These are phyloP conservation scores for Leptura quadrifasciata DNA, from an alignment of 2,888 invertebrate genomes.

Conservation along the genomic window DNA sequence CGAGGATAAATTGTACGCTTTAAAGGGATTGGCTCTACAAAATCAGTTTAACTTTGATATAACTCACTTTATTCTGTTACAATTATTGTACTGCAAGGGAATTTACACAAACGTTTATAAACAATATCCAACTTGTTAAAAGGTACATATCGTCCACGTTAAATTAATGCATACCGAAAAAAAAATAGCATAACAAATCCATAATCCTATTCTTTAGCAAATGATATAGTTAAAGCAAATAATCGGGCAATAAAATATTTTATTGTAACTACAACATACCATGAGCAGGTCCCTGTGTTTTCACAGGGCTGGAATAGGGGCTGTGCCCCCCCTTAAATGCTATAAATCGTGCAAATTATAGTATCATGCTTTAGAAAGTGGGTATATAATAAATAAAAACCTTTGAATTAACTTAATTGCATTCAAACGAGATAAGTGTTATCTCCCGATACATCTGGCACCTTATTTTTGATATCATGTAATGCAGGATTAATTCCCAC, in stretches of 20 bases:
- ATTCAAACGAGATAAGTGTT: neutral
- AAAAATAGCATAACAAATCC: neutral
- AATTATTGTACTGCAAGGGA: neutral
- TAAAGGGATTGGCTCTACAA: neutral
- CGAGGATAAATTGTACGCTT: neutral
- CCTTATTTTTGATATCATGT: no score
- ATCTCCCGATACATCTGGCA: no score
- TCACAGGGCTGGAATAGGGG: slow-evolving; percentile 81
- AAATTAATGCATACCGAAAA: neutral
- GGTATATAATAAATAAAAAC: slow-evolving; percentile 39
- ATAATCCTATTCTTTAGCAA: neutral
- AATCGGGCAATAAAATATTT: neutral
- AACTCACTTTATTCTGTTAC: neutral
- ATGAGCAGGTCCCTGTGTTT: slow-evolving; percentile 73
- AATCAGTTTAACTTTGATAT: neutral
- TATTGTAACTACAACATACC: slow-evolving; percentile 66
- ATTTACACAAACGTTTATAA: neutral
- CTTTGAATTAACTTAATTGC: slow-evolving; percentile 14
- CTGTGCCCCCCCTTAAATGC: slow-evolving; percentile 70
- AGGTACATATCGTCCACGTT: neutral
- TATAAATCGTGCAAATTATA: slow-evolving; percentile 63
- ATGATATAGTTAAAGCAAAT: neutral
- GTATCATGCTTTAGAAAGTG: slow-evolving; percentile 55
- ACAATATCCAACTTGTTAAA: neutral
- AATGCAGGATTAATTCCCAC: no score